These are phyloP conservation scores for Intellagama lesueurii DNA, from an alignment of 2,797 vertebrate species.

Conservation along the genomic window DNA sequence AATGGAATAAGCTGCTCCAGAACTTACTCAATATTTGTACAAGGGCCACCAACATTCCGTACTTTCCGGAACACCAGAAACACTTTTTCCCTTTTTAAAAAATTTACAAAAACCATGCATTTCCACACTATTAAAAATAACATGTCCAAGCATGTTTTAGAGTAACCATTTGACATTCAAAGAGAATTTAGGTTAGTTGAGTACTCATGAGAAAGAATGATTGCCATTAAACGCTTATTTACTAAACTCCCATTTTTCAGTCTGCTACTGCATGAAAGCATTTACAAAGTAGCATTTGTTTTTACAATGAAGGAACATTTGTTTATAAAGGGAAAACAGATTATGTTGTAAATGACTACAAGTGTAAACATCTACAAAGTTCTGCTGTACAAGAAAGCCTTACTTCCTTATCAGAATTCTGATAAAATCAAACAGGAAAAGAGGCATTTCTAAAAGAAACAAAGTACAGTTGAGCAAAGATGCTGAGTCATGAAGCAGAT, in stretches of 20 bases:
- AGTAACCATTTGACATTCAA: neutral
- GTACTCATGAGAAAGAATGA: neutral
- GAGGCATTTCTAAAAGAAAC: conserved; percentile 43
- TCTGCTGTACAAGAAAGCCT: conserved; percentile 42
- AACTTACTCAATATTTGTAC: neutral
- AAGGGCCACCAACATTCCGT: neutral
- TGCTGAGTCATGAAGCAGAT: conserved; percentile 44
- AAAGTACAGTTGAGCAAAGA: conserved; percentile 38
- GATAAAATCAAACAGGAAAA: conserved; percentile 52
- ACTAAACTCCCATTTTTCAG: conserved; percentile 34
- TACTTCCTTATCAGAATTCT: conserved; percentile 56
- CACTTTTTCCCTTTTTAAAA: neutral
- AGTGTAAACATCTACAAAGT: conserved; percentile 54
- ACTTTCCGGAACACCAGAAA: neutral
- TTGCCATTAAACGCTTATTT: neutral
- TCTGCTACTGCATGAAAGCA: conserved; percentile 13
- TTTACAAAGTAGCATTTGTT: neutral
- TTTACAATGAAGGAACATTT: conserved; percentile 38
- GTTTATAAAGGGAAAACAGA: conserved; percentile 63
- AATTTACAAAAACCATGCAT: neutral
- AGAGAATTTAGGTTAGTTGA: too few species aligned
- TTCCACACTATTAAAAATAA: neutral
- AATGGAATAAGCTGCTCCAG: neutral
- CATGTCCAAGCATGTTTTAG: neutral
- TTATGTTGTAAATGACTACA: conserved; percentile 46